A percentile compares a stretch with the other conserved stretches of the same genome.
phyloP scores from a whole-genome alignment of 1,140 invertebrate species.

The Nixonia krombeini region DNA sequence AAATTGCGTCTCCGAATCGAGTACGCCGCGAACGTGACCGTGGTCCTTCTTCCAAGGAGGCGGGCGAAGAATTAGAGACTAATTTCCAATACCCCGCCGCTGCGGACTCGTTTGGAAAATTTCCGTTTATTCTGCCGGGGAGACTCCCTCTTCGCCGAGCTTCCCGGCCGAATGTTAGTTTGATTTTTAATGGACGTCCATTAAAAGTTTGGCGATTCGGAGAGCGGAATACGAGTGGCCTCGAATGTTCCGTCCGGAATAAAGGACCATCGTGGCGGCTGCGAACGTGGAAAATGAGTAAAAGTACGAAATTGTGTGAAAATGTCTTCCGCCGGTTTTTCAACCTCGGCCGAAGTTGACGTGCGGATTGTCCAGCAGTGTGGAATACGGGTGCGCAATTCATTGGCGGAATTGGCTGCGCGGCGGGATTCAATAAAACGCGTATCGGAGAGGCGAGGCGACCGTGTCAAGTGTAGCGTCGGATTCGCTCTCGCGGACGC shows the following conservation, averaged over 20 bases:
- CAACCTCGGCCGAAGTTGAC: too few species aligned
- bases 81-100: conserved; percentile 43
- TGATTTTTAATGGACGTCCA: conserved; percentile 51
- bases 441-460: conserved; percentile 17
- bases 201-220: conserved; percentile 41
- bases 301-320: too few species aligned
- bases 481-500: conserved; percentile 10
- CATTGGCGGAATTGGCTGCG: too few species aligned
- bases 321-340: too few species aligned
- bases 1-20: conserved; percentile 51
- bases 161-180: conserved; percentile 35
- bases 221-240: conserved; percentile 18
- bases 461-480: conserved; percentile 24
- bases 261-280: conserved; percentile 24
- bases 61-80: conserved; percentile 48
- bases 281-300: too few species aligned
- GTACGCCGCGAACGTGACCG: conserved; percentile 45
- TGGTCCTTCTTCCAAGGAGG: conserved; percentile 46
- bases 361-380: too few species aligned
- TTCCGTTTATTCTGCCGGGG: conserved; percentile 22
- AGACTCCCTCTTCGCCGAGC: conserved; percentile 26
- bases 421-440: too few species aligned
- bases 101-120: conserved; percentile 33
- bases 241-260: conserved; percentile 10
- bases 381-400: too few species aligned